A percentile compares a stretch with the other conserved stretches of the same genome.
Conservation (phyloP, 2,797 vertebrate species). For the Pseudochirops cupreus region DNA sequence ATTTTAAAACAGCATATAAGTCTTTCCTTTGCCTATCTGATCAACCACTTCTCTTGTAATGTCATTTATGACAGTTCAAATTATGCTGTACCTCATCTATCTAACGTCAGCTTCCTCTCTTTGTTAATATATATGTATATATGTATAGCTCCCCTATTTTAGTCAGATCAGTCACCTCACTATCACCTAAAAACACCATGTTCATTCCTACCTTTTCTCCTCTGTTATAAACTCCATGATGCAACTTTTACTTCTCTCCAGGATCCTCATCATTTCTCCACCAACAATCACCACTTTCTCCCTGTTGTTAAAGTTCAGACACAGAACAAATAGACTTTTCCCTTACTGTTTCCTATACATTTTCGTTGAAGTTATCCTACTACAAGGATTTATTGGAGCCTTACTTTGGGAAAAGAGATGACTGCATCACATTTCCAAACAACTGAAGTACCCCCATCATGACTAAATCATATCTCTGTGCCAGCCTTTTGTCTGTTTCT, state of each 20-base stretch:
- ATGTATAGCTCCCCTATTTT: neutral
- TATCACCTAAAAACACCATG: neutral
- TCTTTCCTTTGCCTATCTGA: neutral
- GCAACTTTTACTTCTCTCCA: neutral
- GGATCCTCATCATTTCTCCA: neutral
- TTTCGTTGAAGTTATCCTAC: neutral
- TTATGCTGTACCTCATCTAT: neutral
- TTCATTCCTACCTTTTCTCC: neutral
- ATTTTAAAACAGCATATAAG: neutral
- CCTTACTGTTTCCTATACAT: neutral
- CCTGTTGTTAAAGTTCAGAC: neutral
- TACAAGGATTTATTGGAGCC: neutral
- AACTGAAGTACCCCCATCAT: neutral
- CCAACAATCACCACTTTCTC: neutral
- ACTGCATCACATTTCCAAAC: neutral
- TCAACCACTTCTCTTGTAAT: neutral
- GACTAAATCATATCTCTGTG: neutral
- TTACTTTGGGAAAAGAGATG: neutral
- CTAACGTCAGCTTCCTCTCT: neutral
- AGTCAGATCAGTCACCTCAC: neutral
- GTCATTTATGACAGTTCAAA: neutral
- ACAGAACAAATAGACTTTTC: neutral
- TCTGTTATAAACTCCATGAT: neutral
- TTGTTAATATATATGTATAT: neutral
- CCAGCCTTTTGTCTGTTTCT: neutral